Base-by-base conservation (phyloP, 2,797 vertebrate genomes). In the Sebastes steindachneri region DNA sequence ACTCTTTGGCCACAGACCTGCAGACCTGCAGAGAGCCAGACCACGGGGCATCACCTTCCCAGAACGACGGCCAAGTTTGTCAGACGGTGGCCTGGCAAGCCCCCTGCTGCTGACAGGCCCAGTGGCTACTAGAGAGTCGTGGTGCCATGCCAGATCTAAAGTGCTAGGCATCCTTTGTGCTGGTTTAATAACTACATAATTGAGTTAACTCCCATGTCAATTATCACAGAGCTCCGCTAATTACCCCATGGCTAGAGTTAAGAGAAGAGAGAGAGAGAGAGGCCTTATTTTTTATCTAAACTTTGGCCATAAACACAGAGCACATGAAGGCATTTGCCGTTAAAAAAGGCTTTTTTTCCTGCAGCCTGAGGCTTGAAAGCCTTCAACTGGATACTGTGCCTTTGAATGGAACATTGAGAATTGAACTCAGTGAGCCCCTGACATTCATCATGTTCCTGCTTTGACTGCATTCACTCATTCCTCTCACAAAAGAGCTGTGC, bases 101-200 rank as follows among this genome's bases (percentile, higher is more conserved):
- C 82, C 58, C 57, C 83, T 82, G 80, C 85, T 77, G 81, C 89
- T 89, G 87, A 92, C 91, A 83, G 80, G 73, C 66, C 77, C 76
- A 86, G 76, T 74, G 65, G 83, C 86, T 84, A 73, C 62, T 25
- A 72, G 72, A 91, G 55, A 73, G 55, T 57, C 65, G 37, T 64
- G 41, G 79, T 82, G 69, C 77, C 81, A 69, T 88, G 86, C 93
- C 91, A 94, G 84, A 77, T 72, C 86, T 88, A 75, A 90, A 92
- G 86, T 86, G 81, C 84, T 68, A 67, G 59, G 69, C 79, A 51
- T 83, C 82, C 70, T 94, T 94, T 94, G 93, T 94, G 83, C 84
- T 85, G 88, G 90, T 95, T 95, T 93, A 94, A 93, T 93, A 94
- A 93, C 86, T 73, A 88, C 85, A 93, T 93, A 93, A 95, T 92